Base-by-base conservation (phyloP, 1,140 invertebrate species). In the Pseudomyrmex concolor region DNA sequence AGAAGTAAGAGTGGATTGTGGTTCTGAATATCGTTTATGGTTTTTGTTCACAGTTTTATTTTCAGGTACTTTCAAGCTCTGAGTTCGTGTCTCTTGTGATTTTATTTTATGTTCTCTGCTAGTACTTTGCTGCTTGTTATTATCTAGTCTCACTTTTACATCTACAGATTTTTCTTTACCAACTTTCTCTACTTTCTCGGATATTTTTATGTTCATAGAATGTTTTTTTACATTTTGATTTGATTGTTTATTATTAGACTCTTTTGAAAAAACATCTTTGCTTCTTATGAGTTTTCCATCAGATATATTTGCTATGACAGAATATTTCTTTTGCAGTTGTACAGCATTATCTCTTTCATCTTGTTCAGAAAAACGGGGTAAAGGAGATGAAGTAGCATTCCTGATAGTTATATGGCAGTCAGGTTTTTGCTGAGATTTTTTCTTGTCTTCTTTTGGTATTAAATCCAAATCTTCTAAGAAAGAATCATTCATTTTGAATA, bases 401-500 rank as follows among this genome's bases (percentile, higher is more conserved):
- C 89, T 86, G 7, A 82, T 77, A 7, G 89, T 89, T 60, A 90
- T 7, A 74, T 90, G 74, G 1, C 84, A 3, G 54, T 88, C 84
- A 8, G 68, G 19, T 43, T 54, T 9, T 59, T 83, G 45, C n/a
- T 64, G n/a, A 43, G 10, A 10, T 22, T 19, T 71, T 19, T 48
- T 82, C 45, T 87, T 88, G 13, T 51, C 34, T 8, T 90, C 86
- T 15, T 63, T 86, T 5, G 90, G 70, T 15, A 91, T 76, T 13
- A 93, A 22, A 50, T 90, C 90, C 19, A 94, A 45, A 0, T 94
- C 92, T 76, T 92, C 90, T 15, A 94, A 83, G 57, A 94, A 93
- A n/a, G 92, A 93, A 71, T 94, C 92, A 76, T 93, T 90, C 92
- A 94, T 93, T n/a, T 66, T 81, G 19, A n/a, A 67, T 57, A 45